A percentile compares a stretch with the other conserved stretches of the same genome.
Conservation (phyloP, 2,888 invertebrate genomes). For the Dimorphilus gyrociliatus region DNA sequence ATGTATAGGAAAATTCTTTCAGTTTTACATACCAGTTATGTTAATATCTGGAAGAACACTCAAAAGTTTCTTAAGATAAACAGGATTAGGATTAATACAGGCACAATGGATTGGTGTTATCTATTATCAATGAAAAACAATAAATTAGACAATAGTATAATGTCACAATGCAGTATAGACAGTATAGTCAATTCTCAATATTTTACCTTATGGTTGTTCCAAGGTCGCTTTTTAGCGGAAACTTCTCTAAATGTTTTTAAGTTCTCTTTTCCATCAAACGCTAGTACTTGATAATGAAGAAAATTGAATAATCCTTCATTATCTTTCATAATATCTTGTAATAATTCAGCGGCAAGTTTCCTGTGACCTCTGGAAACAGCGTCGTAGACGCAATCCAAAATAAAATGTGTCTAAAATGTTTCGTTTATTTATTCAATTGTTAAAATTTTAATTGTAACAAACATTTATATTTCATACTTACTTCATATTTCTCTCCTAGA, state of each 20-base stretch:
- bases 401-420: not conserved
- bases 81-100: constrained; percentile 41
- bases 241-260: constrained; percentile 17
- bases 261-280: constrained; percentile 32
- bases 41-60: constrained; percentile 38
- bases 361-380: constrained; percentile 38
- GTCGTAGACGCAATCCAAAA: constrained; percentile 16
- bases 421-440: no score
- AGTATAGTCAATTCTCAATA: not conserved
- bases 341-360: constrained; percentile 34
- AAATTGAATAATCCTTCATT: constrained; percentile 32
- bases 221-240: constrained; percentile 37
- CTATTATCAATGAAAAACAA: constrained; percentile 12
- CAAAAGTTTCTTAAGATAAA: constrained; percentile 37
- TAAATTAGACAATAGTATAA: constrained; percentile 3
- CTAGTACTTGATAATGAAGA: constrained; percentile 22
- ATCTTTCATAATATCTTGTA: constrained; percentile 26
- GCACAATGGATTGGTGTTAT: constrained; percentile 44
- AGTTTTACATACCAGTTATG: no score
- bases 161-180: not conserved
- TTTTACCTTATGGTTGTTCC: constrained; percentile 23
- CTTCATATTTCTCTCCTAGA: no score
- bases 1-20: no score
- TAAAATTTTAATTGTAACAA: no score
- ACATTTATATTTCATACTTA: no score